A percentile compares a stretch with the other conserved stretches of the same genome.
Conservation (phyloP, 2,888 invertebrate genomes). For the Papilio protenor region DNA sequence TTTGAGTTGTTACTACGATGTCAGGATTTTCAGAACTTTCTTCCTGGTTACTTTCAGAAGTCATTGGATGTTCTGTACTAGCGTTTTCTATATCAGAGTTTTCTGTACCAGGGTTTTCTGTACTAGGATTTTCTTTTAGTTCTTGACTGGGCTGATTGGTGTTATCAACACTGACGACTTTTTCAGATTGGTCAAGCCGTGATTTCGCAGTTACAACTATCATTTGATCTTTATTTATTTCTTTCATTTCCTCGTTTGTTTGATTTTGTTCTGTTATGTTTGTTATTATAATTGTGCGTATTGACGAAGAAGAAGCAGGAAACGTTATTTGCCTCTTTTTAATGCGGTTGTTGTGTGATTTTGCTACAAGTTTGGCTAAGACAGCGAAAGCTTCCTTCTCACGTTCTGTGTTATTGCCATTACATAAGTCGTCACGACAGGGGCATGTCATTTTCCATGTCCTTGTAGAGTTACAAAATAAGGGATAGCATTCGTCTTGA, state of each 20-base stretch:
- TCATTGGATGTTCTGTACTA: slow-evolving; percentile 3
- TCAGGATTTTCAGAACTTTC: not conserved
- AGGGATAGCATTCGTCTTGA: slow-evolving; percentile 77
- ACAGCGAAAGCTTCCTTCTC: slow-evolving; percentile 68
- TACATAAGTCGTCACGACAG: slow-evolving; percentile 75
- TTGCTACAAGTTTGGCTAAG: slow-evolving; percentile 52
- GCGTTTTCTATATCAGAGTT: not conserved
- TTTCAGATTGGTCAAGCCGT: slow-evolving; percentile 2
- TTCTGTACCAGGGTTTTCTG: not conserved
- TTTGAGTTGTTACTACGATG: not conserved
- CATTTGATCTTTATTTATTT: slow-evolving; percentile 41
- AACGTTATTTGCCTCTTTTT: slow-evolving; percentile 49
- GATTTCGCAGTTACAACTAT: slow-evolving; percentile 43
- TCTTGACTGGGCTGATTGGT: not conserved
- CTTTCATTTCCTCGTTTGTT: slow-evolving; percentile 39
- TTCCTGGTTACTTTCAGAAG: slow-evolving; percentile 10
- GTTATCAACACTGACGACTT: slow-evolving; percentile 5
- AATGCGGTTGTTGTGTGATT: slow-evolving; percentile 49
- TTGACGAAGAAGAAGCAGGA: slow-evolving; percentile 44
- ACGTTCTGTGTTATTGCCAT: slow-evolving; percentile 69
- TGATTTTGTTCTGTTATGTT: slow-evolving; percentile 50
- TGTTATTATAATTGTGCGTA: slow-evolving; percentile 47
- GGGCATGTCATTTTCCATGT: slow-evolving; percentile 77
- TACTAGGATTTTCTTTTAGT: not conserved
- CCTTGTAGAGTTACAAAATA: slow-evolving; percentile 74